A percentile compares a stretch with the other conserved stretches of the same genome.
phyloP scores from a whole-genome alignment of 2,797 vertebrate genomes.

The Siniperca scherzeri region DNA sequence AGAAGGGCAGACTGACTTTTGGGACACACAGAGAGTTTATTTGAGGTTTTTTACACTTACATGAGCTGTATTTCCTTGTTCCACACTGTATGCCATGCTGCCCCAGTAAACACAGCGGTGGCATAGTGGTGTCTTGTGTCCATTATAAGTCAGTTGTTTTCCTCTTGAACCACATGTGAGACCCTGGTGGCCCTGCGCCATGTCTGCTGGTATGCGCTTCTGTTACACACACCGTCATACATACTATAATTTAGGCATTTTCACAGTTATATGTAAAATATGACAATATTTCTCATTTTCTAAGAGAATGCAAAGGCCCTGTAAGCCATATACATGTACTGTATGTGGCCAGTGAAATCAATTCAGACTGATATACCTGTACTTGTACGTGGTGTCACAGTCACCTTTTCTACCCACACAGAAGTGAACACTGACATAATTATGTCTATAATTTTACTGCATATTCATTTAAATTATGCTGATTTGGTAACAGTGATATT shows the following conservation, averaged over 20 bases:
- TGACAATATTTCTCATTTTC: slow-evolving; percentile 10
- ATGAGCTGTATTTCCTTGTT: slow-evolving; percentile 57
- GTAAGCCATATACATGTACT: not conserved
- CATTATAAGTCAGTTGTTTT: slow-evolving; percentile 35
- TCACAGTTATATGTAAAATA: slow-evolving; percentile 21
- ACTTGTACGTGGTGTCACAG: not conserved
- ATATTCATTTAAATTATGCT: not conserved
- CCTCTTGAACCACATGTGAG: slow-evolving; percentile 1
- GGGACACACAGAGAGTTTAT: slow-evolving; percentile 32
- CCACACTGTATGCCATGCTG: slow-evolving; percentile 25
- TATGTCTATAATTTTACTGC: not conserved
- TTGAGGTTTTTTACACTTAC: slow-evolving; percentile 43
- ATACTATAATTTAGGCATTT: not conserved
- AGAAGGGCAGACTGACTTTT: slow-evolving; percentile 43
- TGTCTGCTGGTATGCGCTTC: not conserved
- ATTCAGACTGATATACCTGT: not conserved
- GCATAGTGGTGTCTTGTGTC: slow-evolving; percentile 12
- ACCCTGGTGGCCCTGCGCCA: not conserved
- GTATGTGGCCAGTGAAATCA: not conserved
- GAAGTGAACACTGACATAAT: not conserved
- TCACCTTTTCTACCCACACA: not conserved
- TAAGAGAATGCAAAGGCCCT: not conserved
- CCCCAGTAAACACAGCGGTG: slow-evolving; percentile 38
- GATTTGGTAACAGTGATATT: not conserved
- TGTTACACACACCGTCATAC: not conserved